phyloP scores from a whole-genome alignment of 2,888 invertebrate species.

The Fragum fragum region DNA sequence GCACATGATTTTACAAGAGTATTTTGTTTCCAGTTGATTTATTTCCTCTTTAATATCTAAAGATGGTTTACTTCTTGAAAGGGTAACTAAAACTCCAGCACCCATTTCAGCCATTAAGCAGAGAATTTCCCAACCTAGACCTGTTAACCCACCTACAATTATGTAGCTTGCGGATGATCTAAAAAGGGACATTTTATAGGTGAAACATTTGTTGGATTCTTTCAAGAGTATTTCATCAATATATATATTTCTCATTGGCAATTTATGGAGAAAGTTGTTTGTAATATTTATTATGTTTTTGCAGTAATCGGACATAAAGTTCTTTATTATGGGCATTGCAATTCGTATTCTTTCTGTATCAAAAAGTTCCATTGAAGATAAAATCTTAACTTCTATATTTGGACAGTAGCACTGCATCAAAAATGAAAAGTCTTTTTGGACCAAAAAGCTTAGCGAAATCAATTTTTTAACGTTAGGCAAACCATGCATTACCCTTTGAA shows the following conservation, averaged over 20 bases:
- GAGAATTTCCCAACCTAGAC: slow-evolving; percentile 77
- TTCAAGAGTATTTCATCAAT: background rate
- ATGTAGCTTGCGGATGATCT: slow-evolving; percentile 59
- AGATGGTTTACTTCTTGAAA: slow-evolving; percentile 66
- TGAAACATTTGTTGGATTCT: background rate
- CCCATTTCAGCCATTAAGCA: slow-evolving; percentile 66
- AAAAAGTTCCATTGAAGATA: background rate
- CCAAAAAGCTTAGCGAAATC: background rate
- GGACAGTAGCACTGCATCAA: background rate
- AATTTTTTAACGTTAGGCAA: background rate
- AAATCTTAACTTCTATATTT: background rate
- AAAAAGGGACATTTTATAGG: background rate
- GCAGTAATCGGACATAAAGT: background rate
- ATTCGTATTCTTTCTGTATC: background rate
- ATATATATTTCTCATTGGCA: background rate
- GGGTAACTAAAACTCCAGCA: slow-evolving; percentile 67
- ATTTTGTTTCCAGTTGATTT: slow-evolving; percentile 31
- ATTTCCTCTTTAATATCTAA: slow-evolving; percentile 52
- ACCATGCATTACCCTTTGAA: background rate
- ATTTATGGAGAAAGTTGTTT: background rate
- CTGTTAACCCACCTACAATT: slow-evolving; percentile 77
- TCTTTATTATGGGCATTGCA: slow-evolving; percentile 1
- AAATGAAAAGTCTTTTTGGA: background rate
- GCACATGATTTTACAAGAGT: slow-evolving; percentile 55
- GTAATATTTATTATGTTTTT: background rate